These are phyloP conservation scores for Microctenopoma steveboyesi DNA, from an alignment of 2,797 vertebrate species.

Conservation along the genomic window DNA sequence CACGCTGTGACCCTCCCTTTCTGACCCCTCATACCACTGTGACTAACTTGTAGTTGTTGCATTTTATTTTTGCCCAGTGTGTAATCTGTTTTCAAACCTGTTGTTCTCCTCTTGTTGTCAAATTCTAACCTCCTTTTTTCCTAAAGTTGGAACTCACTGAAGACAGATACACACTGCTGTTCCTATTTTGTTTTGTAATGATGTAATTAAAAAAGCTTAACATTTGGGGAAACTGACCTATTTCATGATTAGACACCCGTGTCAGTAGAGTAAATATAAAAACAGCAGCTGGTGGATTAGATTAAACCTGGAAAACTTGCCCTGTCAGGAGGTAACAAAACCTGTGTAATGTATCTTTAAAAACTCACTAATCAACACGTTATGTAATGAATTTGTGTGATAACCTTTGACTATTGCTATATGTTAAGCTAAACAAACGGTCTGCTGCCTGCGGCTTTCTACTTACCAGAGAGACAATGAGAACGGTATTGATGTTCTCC, in stretches of 20 bases:
- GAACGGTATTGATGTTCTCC: background rate
- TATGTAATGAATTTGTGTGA: too few species aligned
- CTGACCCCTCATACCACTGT: slow-evolving; percentile 19
- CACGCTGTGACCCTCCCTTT: slow-evolving; percentile 1
- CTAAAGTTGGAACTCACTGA: background rate
- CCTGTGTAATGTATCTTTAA: background rate
- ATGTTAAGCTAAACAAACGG: background rate
- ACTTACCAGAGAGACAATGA: background rate
- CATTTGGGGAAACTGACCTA: background rate
- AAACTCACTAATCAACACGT: background rate
- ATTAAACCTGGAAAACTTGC: background rate
- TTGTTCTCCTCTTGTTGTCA: slow-evolving; percentile 12
- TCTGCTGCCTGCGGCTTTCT: background rate
- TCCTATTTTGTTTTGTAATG: background rate
- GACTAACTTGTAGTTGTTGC: slow-evolving; percentile 3
- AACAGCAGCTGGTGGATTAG: background rate
- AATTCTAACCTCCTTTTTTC: too few species aligned
- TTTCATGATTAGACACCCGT: background rate
- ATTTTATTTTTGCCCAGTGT: slow-evolving; percentile 23
- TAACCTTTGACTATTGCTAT: background rate
- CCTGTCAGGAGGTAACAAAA: background rate
- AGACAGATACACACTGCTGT: background rate
- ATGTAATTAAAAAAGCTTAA: background rate
- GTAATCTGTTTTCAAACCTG: slow-evolving; percentile 19
- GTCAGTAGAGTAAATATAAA: background rate